A percentile compares a stretch with the other conserved stretches of the same genome.
These are phyloP conservation scores for Microdon myrmicae DNA, from an alignment of 2,888 invertebrate species.

Conservation along the genomic window DNA sequence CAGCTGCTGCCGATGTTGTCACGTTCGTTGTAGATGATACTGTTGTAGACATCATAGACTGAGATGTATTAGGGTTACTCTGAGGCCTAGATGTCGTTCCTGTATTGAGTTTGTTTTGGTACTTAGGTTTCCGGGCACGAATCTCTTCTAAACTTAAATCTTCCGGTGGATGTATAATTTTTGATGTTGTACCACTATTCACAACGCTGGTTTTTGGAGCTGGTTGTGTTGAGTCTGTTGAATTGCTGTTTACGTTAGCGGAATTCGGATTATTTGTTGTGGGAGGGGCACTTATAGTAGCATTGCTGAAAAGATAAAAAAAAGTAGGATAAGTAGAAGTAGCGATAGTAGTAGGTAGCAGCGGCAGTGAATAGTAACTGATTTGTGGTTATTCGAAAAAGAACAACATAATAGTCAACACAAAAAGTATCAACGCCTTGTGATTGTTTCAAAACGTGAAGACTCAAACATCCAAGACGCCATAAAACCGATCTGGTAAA, in stretches of 20 bases:
- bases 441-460: too few relatives aligned
- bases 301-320: slow-evolving; percentile 69
- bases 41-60: too few relatives aligned
- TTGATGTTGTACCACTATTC: slow-evolving; percentile 84
- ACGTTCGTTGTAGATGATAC: slow-evolving; percentile 58
- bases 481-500: too few relatives aligned
- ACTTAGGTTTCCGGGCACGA: slow-evolving; percentile 76
- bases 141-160: slow-evolving; percentile 91
- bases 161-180: slow-evolving; percentile 93
- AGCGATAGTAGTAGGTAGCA: too few relatives aligned
- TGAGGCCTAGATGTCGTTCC: slow-evolving; percentile 55
- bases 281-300: slow-evolving; percentile 82
- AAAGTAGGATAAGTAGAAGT: too few relatives aligned
- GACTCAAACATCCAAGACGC: too few relatives aligned
- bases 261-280: slow-evolving; percentile 68
- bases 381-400: too few relatives aligned
- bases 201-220: slow-evolving; percentile 56
- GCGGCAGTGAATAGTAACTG: too few relatives aligned
- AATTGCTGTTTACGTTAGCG: slow-evolving; percentile 68
- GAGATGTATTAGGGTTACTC: slow-evolving; percentile 28
- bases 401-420: too few relatives aligned
- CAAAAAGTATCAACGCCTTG: too few relatives aligned
- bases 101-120: slow-evolving; percentile 69
- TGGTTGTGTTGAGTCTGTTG: slow-evolving; percentile 58
- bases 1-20: slow-evolving; percentile 64